A percentile compares a stretch with the other conserved stretches of the same genome.
phyloP scores from a whole-genome alignment of 1,140 invertebrate species.

The Helicoverpa armigera region DNA sequence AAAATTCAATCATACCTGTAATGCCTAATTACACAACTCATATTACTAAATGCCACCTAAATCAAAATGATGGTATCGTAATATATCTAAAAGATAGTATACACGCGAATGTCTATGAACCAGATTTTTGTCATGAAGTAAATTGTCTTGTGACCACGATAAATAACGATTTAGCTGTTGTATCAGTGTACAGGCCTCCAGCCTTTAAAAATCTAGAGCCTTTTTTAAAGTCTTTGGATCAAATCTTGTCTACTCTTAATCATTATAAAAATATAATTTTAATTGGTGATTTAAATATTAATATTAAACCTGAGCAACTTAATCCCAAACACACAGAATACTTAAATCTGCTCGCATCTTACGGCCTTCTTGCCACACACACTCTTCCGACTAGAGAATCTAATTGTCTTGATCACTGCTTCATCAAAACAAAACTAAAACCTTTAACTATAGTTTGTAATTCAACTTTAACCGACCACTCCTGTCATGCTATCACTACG shows the following conservation, averaged over 20 bases:
- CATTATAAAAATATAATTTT: conserved; percentile 1
- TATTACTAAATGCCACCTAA: neutral
- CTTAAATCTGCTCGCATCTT: conserved; percentile 24
- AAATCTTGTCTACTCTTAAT: neutral
- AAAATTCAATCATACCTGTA: neutral
- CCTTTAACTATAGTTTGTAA: neutral
- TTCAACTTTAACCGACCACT: conserved; percentile 7
- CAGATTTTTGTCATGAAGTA: neutral
- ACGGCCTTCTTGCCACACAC: conserved; percentile 34
- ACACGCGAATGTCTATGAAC: neutral
- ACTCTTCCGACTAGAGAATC: conserved; percentile 9
- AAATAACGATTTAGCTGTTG: neutral
- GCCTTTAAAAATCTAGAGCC: neutral
- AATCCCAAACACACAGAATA: conserved; percentile 9
- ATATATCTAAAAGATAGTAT: neutral
- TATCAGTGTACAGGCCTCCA: neutral
- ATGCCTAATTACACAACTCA: neutral
- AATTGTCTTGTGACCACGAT: neutral
- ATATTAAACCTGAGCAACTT: conserved; percentile 13
- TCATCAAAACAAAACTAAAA: conserved; percentile 21
- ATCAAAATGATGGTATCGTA: conserved; percentile 17
- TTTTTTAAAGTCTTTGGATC: neutral
- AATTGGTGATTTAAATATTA: conserved; percentile 44
- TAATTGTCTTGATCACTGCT: conserved; percentile 21
- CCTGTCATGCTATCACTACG: neutral